Evolutionary conservation across 2,113 vertebrate species (phyloP).

Genomic region (Formicarius rufipectus): DNA sequence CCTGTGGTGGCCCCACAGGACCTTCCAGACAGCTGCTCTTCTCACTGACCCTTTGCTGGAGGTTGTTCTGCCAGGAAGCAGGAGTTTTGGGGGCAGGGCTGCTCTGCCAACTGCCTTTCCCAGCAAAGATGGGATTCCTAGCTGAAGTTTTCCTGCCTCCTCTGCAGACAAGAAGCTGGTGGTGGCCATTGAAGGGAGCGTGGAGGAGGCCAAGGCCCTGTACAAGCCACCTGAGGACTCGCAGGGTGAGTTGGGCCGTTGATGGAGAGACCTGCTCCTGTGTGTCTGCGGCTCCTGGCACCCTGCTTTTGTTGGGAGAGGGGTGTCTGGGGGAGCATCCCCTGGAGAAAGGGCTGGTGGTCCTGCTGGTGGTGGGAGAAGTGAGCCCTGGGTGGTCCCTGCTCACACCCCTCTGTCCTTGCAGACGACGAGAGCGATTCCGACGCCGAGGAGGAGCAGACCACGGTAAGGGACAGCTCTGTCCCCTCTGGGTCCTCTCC

Average conservation of each 20-base stretch:
- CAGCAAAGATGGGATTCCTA: fast-evolving
- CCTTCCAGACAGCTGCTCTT: background rate
- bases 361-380: background rate
- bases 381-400: background rate
- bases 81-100: background rate
- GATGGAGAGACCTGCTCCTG: background rate
- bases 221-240: constrained; percentile 96
- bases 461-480: constrained; percentile 80
- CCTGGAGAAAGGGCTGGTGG: background rate
- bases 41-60: background rate
- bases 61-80: background rate
- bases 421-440: constrained; percentile 97
- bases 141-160: background rate
- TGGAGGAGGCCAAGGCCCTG: constrained; percentile 95
- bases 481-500: background rate
- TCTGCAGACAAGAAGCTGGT: constrained; percentile 87
- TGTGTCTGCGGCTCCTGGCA: background rate
- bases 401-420: background rate
- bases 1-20: fast-evolving
- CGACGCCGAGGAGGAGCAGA: constrained; percentile 94
- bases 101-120: background rate
- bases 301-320: background rate
- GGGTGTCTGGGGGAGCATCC: background rate
- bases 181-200: constrained; percentile 90
- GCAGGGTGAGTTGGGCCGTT: constrained; percentile 78